Evolutionary conservation across 92 coral and sea anemone genomes (phyloP).

Genomic region (Epizoanthus stellaris): DNA sequence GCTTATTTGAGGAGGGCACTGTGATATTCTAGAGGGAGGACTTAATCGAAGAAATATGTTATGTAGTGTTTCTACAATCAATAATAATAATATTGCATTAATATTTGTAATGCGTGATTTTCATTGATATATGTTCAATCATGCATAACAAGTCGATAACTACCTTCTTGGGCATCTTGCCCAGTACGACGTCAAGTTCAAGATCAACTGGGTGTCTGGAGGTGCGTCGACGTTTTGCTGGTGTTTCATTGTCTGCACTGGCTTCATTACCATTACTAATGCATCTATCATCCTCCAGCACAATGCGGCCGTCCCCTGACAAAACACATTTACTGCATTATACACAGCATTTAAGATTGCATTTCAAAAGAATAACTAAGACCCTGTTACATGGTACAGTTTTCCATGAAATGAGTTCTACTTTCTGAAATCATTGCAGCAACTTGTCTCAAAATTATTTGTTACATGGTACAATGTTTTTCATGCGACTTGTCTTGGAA

Average conservation of each 20-base stretch:
- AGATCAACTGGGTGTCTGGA: constrained; percentile 83
- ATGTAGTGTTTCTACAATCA: too few species aligned
- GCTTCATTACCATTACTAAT: constrained; percentile 48
- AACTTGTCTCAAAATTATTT: too few species aligned
- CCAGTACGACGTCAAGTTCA: constrained; percentile 96
- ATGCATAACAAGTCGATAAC: not conserved
- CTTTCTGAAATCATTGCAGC: too few species aligned
- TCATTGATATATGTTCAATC: too few species aligned
- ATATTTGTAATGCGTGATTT: too few species aligned
- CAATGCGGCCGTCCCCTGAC: constrained; percentile 91
- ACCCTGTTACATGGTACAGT: too few species aligned
- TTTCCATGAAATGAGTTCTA: too few species aligned
- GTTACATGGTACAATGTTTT: too few species aligned
- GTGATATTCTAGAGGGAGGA: too few species aligned
- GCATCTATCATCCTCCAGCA: constrained; percentile 75
- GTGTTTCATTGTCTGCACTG: constrained; percentile 39
- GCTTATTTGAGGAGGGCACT: too few species aligned
- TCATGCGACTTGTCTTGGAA: not conserved
- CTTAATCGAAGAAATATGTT: too few species aligned
- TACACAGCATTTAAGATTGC: not conserved
- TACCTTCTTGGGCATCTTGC: constrained; percentile 97
- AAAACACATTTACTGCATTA: not conserved
- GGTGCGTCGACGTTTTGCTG: constrained; percentile 71
- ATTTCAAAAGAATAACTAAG: not conserved
- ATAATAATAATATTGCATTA: too few species aligned